Percentiles rank a stretch among this genome's conserved stretches.
phyloP scores from a whole-genome alignment of 2,888 invertebrate species.

The Sycophila texana region DNA sequence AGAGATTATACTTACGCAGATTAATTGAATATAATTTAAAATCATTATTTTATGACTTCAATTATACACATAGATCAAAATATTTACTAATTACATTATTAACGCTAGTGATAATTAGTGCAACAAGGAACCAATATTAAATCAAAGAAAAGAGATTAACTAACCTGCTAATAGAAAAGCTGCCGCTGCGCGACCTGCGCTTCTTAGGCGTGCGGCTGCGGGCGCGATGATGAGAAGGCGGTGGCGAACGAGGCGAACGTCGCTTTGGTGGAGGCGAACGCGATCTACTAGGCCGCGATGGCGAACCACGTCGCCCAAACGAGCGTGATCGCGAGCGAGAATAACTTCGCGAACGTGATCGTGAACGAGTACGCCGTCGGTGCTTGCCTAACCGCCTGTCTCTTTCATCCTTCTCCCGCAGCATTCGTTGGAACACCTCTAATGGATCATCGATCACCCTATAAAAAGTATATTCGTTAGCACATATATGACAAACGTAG shows the following conservation, averaged over 20 bases:
- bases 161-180: conserved; percentile 79
- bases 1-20: too few species aligned
- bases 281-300: conserved; percentile 67
- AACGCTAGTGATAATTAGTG: background rate
- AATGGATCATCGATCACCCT: conserved; percentile 90
- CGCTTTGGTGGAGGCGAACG: conserved; percentile 74
- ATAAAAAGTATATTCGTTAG: conserved; percentile 63
- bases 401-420: conserved; percentile 88
- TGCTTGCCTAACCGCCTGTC: conserved; percentile 82
- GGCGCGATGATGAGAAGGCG: conserved; percentile 67
- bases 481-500: background rate
- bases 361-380: conserved; percentile 76
- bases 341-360: conserved; percentile 77
- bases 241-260: conserved; percentile 68
- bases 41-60: too few species aligned
- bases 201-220: conserved; percentile 72
- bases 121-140: conserved; percentile 14
- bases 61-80: too few species aligned
- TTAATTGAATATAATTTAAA: too few species aligned
- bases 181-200: conserved; percentile 75
- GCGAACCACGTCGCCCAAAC: conserved; percentile 43
- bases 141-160: conserved; percentile 7
- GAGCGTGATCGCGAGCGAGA: conserved; percentile 75
- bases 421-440: conserved; percentile 90
- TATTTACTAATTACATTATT: too few species aligned